Evolutionary conservation across 2,113 vertebrate genomes (phyloP).

Genomic region (Sterrhoptilus dennistouni): DNA sequence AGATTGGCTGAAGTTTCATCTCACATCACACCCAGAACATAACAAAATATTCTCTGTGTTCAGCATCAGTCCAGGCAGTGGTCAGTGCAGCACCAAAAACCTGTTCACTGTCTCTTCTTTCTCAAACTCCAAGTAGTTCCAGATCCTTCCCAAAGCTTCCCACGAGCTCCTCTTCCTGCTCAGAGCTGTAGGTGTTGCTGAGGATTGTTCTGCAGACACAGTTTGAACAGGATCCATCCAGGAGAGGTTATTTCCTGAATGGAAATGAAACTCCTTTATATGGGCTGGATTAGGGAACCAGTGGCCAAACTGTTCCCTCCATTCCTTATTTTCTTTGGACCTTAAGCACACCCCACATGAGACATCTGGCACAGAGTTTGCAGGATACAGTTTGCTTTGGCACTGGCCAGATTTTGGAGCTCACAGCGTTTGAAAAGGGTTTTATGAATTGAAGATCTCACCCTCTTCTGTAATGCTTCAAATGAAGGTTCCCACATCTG

Average conservation of each 20-base stretch:
- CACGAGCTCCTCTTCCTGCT: not conserved
- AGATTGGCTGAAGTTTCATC: not conserved
- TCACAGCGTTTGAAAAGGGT: slow-evolving; percentile 27
- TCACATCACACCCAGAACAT: not conserved
- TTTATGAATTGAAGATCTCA: slow-evolving; percentile 41
- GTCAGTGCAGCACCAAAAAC: fast-evolving
- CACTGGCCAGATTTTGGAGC: not conserved
- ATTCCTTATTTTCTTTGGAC: slow-evolving; percentile 59
- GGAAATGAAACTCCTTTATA: slow-evolving; percentile 17
- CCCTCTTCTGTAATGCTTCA: slow-evolving; percentile 36
- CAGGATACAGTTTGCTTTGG: slow-evolving; percentile 60
- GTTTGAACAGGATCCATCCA: slow-evolving; percentile 1
- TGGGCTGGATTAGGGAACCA: not conserved
- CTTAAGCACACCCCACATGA: slow-evolving; percentile 12
- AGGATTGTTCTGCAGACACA: not conserved
- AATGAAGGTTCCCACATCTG: slow-evolving; percentile 60
- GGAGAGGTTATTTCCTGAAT: slow-evolving; percentile 28
- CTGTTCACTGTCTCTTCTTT: not conserved
- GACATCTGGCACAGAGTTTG: slow-evolving; percentile 42
- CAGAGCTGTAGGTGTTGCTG: not conserved
- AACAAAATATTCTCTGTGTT: fast-evolving
- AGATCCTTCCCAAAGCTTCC: not conserved
- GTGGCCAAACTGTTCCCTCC: slow-evolving; percentile 36
- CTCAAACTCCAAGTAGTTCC: not conserved
- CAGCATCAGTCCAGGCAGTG: fast-evolving